Evolutionary conservation across 2,888 invertebrate species (phyloP), one percentile per base, ranked within the genome.

Genomic region (Acrobasis repandana): DNA sequence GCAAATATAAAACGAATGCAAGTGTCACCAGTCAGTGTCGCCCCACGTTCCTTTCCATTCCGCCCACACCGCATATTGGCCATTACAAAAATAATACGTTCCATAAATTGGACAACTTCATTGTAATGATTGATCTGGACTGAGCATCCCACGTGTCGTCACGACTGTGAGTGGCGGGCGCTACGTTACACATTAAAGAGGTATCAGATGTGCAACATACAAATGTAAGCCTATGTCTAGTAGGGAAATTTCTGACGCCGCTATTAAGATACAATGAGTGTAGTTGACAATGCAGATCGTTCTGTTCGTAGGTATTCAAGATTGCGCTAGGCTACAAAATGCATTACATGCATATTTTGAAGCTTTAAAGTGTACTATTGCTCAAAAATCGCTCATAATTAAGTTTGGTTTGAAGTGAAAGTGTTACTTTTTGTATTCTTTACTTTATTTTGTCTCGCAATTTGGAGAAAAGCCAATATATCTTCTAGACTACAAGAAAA

Each of bases 81-180:
- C 80, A 79, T 82, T 80, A 81, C 76, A 82, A 83, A 84, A 82
- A 81, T 80, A 74, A 77, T 82, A 77, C 76, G 79, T 75, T 71
- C 70, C 75, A 82, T 83, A 83, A 81, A 84, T 84, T 80, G 82
- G 83, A 89, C 85, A 84, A 84, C 84, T 87, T 84, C 79, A 89
- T 89, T 83, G 69, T 57, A 72, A 76, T 86, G 90, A 90, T 89
- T 76, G 86, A 90, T 88, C 74, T 80, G 68, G 75, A 8, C 28
- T 74, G 80, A 75, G 77, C 78, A 77, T 85, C 86, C 86, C 88
- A 86, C 87, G 86, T 83, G 77, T 73, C 73, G 80, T 85, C 85
- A 85, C 83, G 85, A 74, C 71, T 65, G 62, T 65, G 66, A 64
- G 69, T 63, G 65, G 70, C 71, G 60, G 69, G 65, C 63, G 70